Base-by-base conservation (phyloP, 2,888 invertebrate genomes). In the Andrena marginata region DNA sequence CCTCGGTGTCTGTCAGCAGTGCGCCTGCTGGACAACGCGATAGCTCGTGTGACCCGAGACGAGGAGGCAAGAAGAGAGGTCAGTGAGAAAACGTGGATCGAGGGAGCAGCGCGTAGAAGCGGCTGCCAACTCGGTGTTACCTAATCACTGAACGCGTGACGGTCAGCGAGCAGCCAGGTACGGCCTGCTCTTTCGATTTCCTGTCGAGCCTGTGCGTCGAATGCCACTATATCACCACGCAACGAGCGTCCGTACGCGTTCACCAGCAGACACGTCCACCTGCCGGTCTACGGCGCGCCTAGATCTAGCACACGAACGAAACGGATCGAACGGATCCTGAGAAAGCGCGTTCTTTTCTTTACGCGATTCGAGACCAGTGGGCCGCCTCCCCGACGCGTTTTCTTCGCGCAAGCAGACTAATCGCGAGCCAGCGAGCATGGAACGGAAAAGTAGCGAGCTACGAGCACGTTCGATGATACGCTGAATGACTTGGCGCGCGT, bases 321-420 rank as follows among this genome's bases (percentile, higher is more conserved):
- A 20, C 20, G 23, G 26, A 13, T 8, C 4, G 13, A 26, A 56
- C 0, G 20, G 51, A 51, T 26, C 26, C 13, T 8, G 23, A 56
- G 10, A 16, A 16, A 56, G 16, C 23, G 16, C 6, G 42, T 16
- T 42, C 1, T 23, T 56, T 73, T 67, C 3, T 42, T 35, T 16
- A 13, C 56, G 56, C 26, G 26, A 4, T 23, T 26, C 8, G 13
- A 23, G 56, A 56, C 3, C 56, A 48, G 65, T 29, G 63, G 33
- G 51, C 16, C 31, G 60, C 23, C 74, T 59, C 42, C 23, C 76
- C 76, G 77, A 20, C 60, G 51, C 60, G 78, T 78, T 78, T 78
- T 78, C 64, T 80, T 59, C 64, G 60, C 75, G 49, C 63, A 23
- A 29, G 6, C 64, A 56, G 69, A 79, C 79, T 77, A 69, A 59